Evolutionary conservation across 92 coral and sea anemone species (phyloP), one percentile per base, ranked within the genome.

Genomic region (Pocillopora meandrina): DNA sequence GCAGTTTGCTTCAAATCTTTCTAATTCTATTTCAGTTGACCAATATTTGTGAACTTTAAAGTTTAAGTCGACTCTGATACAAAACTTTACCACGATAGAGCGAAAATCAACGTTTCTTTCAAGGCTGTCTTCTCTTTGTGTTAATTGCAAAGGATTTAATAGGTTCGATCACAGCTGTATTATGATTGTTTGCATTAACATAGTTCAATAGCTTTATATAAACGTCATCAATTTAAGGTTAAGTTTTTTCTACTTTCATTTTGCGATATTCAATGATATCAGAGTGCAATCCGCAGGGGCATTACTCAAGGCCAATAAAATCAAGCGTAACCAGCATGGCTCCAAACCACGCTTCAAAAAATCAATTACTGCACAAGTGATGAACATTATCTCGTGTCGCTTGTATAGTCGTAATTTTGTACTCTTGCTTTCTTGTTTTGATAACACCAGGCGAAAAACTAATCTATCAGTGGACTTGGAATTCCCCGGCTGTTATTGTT

Each of bases 221-320:
- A 81, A 81, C 70, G 47, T 59, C 35, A 58, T 57, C 23, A 20
- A 59, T 70, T 81, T 34, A 60, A 71, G 16, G 15, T 81, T 3
- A 42, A 42, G 52, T 42, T 42, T 42, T 42, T 42, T 58, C 35
- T 59, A 19, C 62, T 56, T 81, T 59, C 66, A 71, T 71, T 58
- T 59, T 42, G 15, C 74, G 33, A 55, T 21, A 17, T 42, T n/a
- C 71, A 78, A 31, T 34, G 52, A 42, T 42, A 42, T 58, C 36
- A 81, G 33, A 49, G 63, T 81, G 35, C 19, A 17, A 68, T 70
- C 77, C 34, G 18, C 77, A 47, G 65, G 85, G 36, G 67, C 20
- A 18, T 57, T 11, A 17, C 17, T 3, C 35, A 69, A 15, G 20
- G 42, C 77, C 85, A 81, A 71, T 81, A 47, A 81, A 58, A 31